Evolutionary conservation across 2,888 invertebrate genomes (phyloP), one percentile per base, ranked within the genome.

Genomic region (Cephus pulcher): DNA sequence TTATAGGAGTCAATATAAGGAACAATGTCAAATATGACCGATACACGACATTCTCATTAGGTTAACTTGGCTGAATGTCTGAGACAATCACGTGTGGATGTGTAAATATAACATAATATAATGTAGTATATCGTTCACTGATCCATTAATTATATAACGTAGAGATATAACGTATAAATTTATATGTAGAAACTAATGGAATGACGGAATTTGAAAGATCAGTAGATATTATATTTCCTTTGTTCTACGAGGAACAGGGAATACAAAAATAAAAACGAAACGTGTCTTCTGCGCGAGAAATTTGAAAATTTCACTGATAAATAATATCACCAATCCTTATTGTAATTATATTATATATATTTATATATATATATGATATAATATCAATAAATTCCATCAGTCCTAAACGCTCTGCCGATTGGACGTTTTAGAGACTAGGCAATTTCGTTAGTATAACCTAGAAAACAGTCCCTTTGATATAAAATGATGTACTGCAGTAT

Each of bases 401-500:
- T 56, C 23, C 56, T 56, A 23, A 56, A 56, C 56, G 23, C 56
- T 56, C 56, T 23, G 23, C 23, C 56, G 56, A 23, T 23, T 56
- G 56, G 23, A 56, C 56, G 56, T 56, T 56, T 6, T 56, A 56
- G 23, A 6, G 56, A 56, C 56, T 56, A 56, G 56, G 1, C 23
- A 23, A 23, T 56, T 56, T 56, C 23, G 23, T 56, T 56, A 56
- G 23, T 56, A 56, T 56, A 56, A 23, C 56, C 56, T 56, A 56
- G 56, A 56, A 56, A 56, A 56, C 56, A 56, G 23, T 56, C 56
- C 56, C 56, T 56, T 56, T 56, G 56, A 56, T 56, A 75, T 73
- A 40, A 88, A 87, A 87, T 85, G 87, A 89, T 89, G 87, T 90
- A 87, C 87, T 87, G 85, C 90, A 90, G 90, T 90, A 90, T 90